phyloP scores from a whole-genome alignment of 2,888 invertebrate species.

The Doris montereyensis region DNA sequence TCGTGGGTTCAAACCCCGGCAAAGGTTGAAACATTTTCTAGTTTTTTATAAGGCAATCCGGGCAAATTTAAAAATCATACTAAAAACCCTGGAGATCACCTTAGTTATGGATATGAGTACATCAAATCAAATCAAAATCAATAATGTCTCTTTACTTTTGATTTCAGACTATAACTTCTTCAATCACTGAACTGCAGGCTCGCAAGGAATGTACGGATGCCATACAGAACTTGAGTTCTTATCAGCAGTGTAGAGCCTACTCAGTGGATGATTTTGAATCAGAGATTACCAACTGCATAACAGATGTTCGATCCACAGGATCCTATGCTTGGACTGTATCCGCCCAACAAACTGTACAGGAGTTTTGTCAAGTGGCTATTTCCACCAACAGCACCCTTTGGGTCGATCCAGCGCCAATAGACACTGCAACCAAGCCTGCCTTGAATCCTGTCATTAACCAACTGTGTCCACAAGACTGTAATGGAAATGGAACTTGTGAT shows the following conservation, averaged over 20 bases:
- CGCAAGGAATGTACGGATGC: slow-evolving; percentile 47
- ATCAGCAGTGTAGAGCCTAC: slow-evolving; percentile 34
- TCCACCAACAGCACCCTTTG: slow-evolving; percentile 36
- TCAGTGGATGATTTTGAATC: slow-evolving; percentile 7
- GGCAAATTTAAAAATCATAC: too few relatives aligned
- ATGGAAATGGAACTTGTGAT: slow-evolving; percentile 49
- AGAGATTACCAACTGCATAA: slow-evolving; percentile 46
- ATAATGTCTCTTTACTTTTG: too few relatives aligned
- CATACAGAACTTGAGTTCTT: slow-evolving; percentile 29
- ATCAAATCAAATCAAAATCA: too few relatives aligned
- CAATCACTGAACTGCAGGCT: slow-evolving; percentile 47
- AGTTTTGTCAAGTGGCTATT: slow-evolving; percentile 34
- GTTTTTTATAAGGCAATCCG: too few relatives aligned
- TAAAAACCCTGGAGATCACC: too few relatives aligned
- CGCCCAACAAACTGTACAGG: slow-evolving; percentile 41
- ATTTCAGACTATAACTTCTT: slow-evolving; percentile 49
- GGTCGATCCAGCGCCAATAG: slow-evolving; percentile 32
- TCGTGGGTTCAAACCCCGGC: too few relatives aligned
- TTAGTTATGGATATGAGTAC: too few relatives aligned
- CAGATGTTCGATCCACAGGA: slow-evolving; percentile 46
- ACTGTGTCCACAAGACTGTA: slow-evolving; percentile 55
- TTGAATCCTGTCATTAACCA: slow-evolving; percentile 41
- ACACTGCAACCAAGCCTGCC: slow-evolving; percentile 34
- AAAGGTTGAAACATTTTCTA: too few relatives aligned
- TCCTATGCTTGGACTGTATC: slow-evolving; percentile 33